These are phyloP conservation scores for Paratilapia polleni DNA, from an alignment of 2,113 vertebrate genomes.

Conservation along the genomic window DNA sequence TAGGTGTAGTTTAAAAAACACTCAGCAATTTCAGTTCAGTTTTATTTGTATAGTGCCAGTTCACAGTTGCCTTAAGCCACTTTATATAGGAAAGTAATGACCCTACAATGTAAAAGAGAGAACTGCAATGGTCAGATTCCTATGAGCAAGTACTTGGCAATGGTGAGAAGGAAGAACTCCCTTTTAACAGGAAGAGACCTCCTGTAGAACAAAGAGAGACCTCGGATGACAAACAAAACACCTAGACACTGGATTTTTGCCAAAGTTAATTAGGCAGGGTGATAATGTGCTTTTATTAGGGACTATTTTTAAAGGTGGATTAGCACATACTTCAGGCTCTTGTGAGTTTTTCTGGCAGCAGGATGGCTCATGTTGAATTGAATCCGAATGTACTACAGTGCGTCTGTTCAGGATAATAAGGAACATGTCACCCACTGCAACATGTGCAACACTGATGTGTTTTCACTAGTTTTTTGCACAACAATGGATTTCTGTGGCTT, in stretches of 20 bases:
- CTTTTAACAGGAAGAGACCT: not conserved
- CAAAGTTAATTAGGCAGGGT: not conserved
- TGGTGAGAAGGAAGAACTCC: not conserved
- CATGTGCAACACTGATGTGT: conserved; percentile 4
- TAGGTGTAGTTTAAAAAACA: too few species aligned
- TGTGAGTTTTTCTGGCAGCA: not conserved
- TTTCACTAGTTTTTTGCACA: not conserved
- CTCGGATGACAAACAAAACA: not conserved
- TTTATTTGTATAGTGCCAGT: not conserved
- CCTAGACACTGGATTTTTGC: not conserved
- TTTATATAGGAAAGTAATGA: not conserved
- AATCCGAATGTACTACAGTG: not conserved
- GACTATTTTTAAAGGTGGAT: not conserved
- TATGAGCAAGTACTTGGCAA: not conserved
- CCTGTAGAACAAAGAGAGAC: not conserved
- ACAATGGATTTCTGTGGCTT: not conserved
- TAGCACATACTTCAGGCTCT: not conserved
- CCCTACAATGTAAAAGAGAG: not conserved
- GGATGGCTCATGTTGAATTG: not conserved
- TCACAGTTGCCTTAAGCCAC: not conserved
- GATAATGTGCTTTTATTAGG: not conserved
- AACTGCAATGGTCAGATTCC: not conserved
- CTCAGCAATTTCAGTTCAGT: not conserved
- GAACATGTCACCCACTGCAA: not conserved
- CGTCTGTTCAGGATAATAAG: not conserved